Percentiles rank a stretch among this genome's conserved stretches.
These are phyloP conservation scores for Amphiura filiformis DNA, from an alignment of 35 echinoderm and acorn worm genomes.

Conservation along the genomic window DNA sequence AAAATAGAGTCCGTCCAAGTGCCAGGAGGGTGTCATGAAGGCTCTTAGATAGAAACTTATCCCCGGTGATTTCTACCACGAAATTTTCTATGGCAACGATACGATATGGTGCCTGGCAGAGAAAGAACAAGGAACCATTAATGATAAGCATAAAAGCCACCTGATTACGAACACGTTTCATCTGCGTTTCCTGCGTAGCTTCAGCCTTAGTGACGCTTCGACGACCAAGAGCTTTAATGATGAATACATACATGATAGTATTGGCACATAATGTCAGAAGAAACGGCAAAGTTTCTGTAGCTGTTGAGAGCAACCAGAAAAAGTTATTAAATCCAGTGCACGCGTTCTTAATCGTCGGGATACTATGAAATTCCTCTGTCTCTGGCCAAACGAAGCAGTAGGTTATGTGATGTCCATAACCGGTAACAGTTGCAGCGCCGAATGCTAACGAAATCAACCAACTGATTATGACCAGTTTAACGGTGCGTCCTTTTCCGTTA, in stretches of 20 bases:
- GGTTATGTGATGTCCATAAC: background rate
- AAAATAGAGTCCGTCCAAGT: slow-evolving; percentile 3
- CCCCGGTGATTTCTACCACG: background rate
- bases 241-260: background rate
- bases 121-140: slow-evolving; percentile 16
- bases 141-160: slow-evolving; percentile 21
- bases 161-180: background rate
- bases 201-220: background rate
- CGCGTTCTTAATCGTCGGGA: background rate
- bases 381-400: background rate
- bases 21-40: background rate
- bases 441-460: background rate
- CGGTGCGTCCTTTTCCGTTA: background rate
- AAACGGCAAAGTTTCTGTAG: background rate
- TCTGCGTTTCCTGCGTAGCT: background rate
- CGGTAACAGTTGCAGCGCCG: background rate
- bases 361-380: background rate
- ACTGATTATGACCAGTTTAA: background rate
- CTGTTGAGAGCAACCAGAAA: slow-evolving; percentile 3
- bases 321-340: background rate
- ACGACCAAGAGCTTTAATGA: background rate
- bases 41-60: background rate
- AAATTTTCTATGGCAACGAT: background rate
- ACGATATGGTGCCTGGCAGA: slow-evolving; percentile 11
- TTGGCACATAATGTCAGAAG: background rate